These are phyloP conservation scores for Rhinogobius similis DNA, from an alignment of 2,113 vertebrate species.

Conservation along the genomic window DNA sequence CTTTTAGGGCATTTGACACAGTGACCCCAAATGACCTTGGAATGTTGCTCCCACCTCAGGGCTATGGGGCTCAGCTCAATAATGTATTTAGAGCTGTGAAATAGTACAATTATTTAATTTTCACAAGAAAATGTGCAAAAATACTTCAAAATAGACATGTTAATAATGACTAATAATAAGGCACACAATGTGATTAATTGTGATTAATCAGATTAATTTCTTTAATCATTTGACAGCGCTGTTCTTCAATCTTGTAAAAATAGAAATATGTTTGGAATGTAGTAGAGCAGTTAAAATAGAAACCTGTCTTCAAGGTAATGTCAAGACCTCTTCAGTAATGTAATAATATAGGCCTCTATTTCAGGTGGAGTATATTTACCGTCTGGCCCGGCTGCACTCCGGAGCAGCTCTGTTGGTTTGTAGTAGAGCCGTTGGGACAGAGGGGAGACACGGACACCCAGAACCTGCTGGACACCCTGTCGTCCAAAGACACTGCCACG, in stretches of 20 bases:
- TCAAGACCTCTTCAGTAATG: not conserved
- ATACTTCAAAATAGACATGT: too few species aligned
- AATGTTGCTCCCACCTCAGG: too few species aligned
- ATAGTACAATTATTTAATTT: too few species aligned
- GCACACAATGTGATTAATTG: too few species aligned
- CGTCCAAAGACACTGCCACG: conserved; percentile 85
- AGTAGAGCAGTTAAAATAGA: conserved; percentile 5
- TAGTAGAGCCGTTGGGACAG: conserved; percentile 86
- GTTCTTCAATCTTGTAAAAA: conserved; percentile 13
- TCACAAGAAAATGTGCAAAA: too few species aligned
- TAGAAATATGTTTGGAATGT: conserved; percentile 38
- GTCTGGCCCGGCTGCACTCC: conserved; percentile 87
- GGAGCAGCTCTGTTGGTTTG: conserved; percentile 82
- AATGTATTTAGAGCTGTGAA: too few species aligned
- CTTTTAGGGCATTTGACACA: too few species aligned
- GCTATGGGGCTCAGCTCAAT: too few species aligned
- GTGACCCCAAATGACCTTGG: too few species aligned
- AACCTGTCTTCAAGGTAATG: not conserved
- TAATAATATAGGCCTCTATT: not conserved
- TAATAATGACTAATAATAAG: too few species aligned
- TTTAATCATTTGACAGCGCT: too few species aligned
- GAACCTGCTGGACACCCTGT: conserved; percentile 83
- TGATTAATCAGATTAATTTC: too few species aligned
- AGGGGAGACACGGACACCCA: conserved; percentile 86
- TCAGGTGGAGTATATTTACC: conserved; percentile 71